Base-by-base conservation (phyloP, 2,797 vertebrate species). In the Antrozous pallidus region DNA sequence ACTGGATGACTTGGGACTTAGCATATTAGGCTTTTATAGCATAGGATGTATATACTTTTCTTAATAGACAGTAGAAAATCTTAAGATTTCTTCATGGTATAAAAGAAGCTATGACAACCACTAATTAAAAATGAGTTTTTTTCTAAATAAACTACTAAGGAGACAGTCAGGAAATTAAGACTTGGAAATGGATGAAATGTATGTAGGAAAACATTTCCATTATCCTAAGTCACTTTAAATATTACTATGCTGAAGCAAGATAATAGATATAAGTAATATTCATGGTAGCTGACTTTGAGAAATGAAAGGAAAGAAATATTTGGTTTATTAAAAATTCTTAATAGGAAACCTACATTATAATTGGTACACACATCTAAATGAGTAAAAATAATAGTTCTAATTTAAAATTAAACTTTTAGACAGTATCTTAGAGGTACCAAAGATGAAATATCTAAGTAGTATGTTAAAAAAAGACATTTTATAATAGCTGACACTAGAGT, bases 341-440 rank as follows among this genome's bases (percentile, higher is more conserved):
- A 56, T 8, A 75, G 36, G 63, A 87, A 87, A 45, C 10, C 51
- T 78, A 61, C 2, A 49, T 89, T 88, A 61, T 61, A 84, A 45
- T 79, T 88, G 61, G 36, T 33, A 75, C 8, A 54, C 18, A 86
- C 22, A 86, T 36, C 3, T 51, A 85, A 70, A 85, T 75, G n/a
- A 95, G 20, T 56, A 54, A 81, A 92, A 92, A 85, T 75, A 85
- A 67, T 18, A 90, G 70, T 13, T 93, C n/a, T 26, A 54, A 61
- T 54, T 75, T 81, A 85, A 84, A 78, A 91, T 84, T 36, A 94
- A 93, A 74, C 28, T 54, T 88, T 84, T n/a, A 91, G 87, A 8
- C 4, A 67, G 12, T 65, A 94, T 56, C n/a, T 67, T 77, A 38
- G 14, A 77, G 26, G 26, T 83, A 67, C 22, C 24, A 36, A 95